These are phyloP conservation scores for Rhagoletis zephyria DNA, from an alignment of 1,140 invertebrate genomes.

Conservation along the genomic window DNA sequence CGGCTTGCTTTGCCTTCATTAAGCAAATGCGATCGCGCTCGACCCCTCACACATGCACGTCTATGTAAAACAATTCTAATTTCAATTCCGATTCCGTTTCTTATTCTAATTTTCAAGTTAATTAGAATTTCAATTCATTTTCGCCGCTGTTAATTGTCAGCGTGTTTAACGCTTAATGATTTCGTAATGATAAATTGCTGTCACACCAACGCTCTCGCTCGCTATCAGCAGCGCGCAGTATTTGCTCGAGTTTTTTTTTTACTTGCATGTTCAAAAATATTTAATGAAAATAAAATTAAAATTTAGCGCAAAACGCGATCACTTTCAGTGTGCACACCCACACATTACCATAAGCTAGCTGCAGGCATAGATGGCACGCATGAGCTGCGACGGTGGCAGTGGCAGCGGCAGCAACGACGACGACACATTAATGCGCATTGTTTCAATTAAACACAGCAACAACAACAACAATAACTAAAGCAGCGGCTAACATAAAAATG, in stretches of 20 bases:
- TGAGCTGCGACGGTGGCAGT: background rate
- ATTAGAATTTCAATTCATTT: constrained; percentile 46
- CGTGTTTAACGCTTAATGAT: constrained; percentile 30
- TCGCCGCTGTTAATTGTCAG: constrained; percentile 45
- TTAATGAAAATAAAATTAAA: constrained; percentile 25
- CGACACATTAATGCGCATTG: background rate
- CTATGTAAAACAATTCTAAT: background rate
- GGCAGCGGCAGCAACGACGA: background rate
- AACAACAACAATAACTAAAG: background rate
- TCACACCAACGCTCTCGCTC: background rate
- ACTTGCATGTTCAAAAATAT: constrained; percentile 27
- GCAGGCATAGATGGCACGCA: background rate
- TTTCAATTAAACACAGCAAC: constrained; percentile 39
- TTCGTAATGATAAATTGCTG: constrained; percentile 51
- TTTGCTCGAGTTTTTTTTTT: background rate
- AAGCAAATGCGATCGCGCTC: background rate
- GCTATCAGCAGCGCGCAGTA: background rate
- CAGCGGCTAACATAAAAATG: background rate
- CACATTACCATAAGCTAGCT: background rate
- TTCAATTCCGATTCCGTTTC: constrained; percentile 11
- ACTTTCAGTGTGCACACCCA: background rate
- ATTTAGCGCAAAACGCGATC: constrained; percentile 43
- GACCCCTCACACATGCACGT: background rate
- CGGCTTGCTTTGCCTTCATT: constrained; percentile 46
- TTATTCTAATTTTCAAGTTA: constrained; percentile 23